Percentiles rank a stretch among this genome's conserved stretches.
phyloP scores from a whole-genome alignment of 2,113 vertebrate genomes.

The Empidonax traillii region DNA sequence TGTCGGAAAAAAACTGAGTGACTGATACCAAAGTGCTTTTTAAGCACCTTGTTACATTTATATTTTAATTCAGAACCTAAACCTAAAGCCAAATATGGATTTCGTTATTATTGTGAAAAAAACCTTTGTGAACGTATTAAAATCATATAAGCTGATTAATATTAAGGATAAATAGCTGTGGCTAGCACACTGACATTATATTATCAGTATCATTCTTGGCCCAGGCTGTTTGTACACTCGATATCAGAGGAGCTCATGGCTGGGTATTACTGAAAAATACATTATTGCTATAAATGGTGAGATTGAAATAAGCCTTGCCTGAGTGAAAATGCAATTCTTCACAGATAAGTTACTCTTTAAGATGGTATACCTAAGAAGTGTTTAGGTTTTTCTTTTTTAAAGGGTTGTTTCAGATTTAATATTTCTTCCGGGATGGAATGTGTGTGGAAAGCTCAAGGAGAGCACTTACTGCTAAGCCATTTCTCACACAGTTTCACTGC shows the following conservation, averaged over 20 bases:
- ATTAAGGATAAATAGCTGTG: not conserved
- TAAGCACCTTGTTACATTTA: not conserved
- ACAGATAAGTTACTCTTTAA: conserved; percentile 1
- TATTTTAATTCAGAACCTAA: not conserved
- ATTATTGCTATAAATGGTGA: conserved; percentile 40
- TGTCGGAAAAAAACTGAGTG: not conserved
- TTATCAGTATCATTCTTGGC: not conserved
- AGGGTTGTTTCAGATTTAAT: conserved; percentile 35
- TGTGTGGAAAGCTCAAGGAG: not conserved
- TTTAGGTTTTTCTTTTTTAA: conserved; percentile 45
- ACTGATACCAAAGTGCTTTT: not conserved
- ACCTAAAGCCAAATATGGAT: not conserved
- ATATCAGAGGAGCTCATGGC: conserved; percentile 11
- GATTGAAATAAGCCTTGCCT: conserved; percentile 40
- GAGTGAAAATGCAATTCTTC: conserved; percentile 18
- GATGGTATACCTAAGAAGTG: not conserved
- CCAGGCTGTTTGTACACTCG: not conserved
- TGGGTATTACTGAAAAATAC: conserved; percentile 48
- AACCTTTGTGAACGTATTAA: not conserved
- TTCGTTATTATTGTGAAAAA: not conserved
- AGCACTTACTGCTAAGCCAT: conserved; percentile 20
- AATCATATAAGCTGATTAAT: conserved; percentile 25
- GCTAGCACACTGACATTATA: not conserved
- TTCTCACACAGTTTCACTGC: conserved; percentile 26
- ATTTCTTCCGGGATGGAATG: conserved; percentile 40